phyloP scores from a whole-genome alignment of 2,888 invertebrate species.

The Didymodactylos carnosus region DNA sequence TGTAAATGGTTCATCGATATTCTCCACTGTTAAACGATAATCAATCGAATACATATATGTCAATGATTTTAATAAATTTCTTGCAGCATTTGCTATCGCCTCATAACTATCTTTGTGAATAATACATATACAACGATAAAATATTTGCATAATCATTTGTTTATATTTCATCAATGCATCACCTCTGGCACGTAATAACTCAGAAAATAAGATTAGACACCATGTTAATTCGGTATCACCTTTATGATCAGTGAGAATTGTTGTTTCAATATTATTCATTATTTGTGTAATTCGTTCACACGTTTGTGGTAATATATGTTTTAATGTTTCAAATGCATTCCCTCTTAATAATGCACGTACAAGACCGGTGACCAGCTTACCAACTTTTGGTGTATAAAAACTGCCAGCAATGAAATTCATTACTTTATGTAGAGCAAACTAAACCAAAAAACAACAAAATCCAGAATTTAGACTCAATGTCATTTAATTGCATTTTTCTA shows the following conservation, averaged over 20 bases:
- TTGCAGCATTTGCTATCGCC: slow-evolving; percentile 16
- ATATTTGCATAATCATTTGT: background rate
- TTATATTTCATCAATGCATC: background rate
- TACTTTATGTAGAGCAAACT: background rate
- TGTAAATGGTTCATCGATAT: slow-evolving; percentile 45
- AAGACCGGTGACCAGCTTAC: background rate
- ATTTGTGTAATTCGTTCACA: background rate
- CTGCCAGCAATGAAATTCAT: background rate
- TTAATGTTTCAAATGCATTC: background rate
- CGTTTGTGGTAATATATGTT: background rate
- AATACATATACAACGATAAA: background rate
- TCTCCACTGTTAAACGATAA: slow-evolving; percentile 26
- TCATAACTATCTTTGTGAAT: slow-evolving; percentile 1
- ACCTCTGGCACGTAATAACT: slow-evolving; percentile 1
- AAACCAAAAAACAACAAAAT: too few relatives aligned
- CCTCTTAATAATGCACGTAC: background rate
- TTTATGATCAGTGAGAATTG: background rate
- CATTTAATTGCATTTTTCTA: too few relatives aligned
- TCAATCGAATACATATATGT: slow-evolving; percentile 41
- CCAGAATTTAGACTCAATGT: too few relatives aligned
- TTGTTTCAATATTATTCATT: background rate
- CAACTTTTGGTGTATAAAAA: background rate
- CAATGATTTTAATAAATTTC: slow-evolving; percentile 41
- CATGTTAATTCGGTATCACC: background rate
- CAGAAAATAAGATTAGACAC: background rate